phyloP scores from a whole-genome alignment of 2,113 vertebrate genomes.

The Dinomys branickii region DNA sequence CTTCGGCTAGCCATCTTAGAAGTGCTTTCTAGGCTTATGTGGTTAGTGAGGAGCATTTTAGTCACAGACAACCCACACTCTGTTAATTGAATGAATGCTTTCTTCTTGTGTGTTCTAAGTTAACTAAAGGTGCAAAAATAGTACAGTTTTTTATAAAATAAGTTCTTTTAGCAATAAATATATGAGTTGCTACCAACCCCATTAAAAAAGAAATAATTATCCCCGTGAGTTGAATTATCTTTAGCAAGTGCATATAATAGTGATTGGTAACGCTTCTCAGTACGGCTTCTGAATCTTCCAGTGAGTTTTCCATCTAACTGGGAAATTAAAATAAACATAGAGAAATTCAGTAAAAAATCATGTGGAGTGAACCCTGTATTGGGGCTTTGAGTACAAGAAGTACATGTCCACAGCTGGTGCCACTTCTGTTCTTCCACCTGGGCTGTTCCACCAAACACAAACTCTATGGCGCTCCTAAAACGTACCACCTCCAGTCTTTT shows the following conservation, averaged over 20 bases:
- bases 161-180: background rate
- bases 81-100: background rate
- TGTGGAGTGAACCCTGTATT: background rate
- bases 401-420: background rate
- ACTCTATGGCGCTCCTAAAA: background rate
- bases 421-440: background rate
- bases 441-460: constrained; percentile 12
- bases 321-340: constrained; percentile 27
- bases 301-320: background rate
- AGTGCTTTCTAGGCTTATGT: background rate
- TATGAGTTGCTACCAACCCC: background rate
- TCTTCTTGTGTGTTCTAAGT: background rate
- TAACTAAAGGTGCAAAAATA: constrained; percentile 3
- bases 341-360: background rate
- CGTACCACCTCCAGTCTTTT: background rate
- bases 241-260: background rate
- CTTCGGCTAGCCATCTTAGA: background rate
- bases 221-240: background rate
- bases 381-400: background rate
- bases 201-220: background rate
- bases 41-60: background rate
- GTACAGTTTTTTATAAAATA: constrained; percentile 24
- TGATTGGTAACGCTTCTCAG: background rate
- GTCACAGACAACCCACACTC: background rate
- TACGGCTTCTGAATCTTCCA: constrained; percentile 2